Conservation (phyloP, 35 echinoderm and acorn worm species). For the Apostichopus japonicus region DNA sequence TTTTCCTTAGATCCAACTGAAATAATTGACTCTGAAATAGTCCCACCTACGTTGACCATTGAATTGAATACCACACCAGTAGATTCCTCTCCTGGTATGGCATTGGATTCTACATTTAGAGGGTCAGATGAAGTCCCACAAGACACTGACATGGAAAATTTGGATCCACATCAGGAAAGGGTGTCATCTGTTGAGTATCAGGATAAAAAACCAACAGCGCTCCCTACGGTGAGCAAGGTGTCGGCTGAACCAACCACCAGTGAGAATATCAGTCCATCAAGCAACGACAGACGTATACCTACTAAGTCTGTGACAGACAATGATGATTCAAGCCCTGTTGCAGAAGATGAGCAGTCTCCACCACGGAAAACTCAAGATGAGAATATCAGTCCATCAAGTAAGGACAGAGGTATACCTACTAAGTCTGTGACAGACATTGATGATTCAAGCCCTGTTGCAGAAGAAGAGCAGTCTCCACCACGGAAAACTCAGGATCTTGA, state of each 20-base stretch:
- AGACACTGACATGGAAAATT: background rate
- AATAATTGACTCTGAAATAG: background rate
- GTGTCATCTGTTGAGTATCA: background rate
- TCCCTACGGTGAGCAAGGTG: background rate
- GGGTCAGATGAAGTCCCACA: background rate
- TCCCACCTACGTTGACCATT: background rate
- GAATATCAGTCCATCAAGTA: no score
- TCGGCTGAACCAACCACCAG: background rate
- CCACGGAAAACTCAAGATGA: background rate
- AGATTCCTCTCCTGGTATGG: background rate
- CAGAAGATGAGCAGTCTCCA: background rate
- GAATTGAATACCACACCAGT: conserved; percentile 3
- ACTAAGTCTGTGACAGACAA: background rate
- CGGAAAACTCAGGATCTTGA: background rate
- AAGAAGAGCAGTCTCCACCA: background rate
- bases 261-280: background rate
- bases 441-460: background rate
- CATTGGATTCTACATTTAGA: background rate
- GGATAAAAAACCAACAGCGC: background rate
- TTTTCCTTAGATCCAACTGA: no score
- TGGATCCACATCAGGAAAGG: background rate
- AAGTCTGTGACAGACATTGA: background rate
- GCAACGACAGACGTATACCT: background rate
- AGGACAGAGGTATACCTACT: background rate
- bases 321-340: background rate